phyloP scores from a whole-genome alignment of 2,888 invertebrate species.

The Drosophila pseudotakahashii region DNA sequence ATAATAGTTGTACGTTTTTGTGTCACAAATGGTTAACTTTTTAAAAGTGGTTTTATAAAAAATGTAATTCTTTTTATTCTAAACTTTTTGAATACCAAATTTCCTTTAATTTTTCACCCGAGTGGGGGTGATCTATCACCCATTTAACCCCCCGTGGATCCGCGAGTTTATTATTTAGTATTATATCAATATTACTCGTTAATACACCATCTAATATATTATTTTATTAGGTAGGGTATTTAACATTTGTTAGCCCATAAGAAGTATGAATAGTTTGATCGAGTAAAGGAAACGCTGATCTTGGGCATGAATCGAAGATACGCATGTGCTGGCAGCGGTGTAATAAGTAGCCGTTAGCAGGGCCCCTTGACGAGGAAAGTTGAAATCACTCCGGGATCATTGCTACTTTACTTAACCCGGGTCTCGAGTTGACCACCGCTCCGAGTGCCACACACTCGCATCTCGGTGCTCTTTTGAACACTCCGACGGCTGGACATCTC shows the following conservation, averaged over 20 bases:
- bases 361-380: conserved; percentile 41
- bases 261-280: not conserved
- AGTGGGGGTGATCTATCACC: too few relatives aligned
- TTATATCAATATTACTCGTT: too few relatives aligned
- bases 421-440: conserved; percentile 51
- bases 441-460: too few relatives aligned
- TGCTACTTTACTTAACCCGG: conserved; percentile 73
- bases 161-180: too few relatives aligned
- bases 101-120: too few relatives aligned
- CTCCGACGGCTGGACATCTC: conserved; percentile 60
- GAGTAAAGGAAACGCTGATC: conserved; percentile 6
- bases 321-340: conserved; percentile 24
- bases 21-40: too few relatives aligned
- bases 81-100: too few relatives aligned
- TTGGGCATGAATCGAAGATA: conserved; percentile 15
- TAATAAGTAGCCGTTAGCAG: conserved; percentile 56
- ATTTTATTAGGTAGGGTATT: too few relatives aligned
- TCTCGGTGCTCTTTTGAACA: conserved; percentile 67
- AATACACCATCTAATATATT: too few relatives aligned
- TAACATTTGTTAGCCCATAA: not conserved
- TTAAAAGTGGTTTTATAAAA: too few relatives aligned
- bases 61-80: too few relatives aligned
- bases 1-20: not conserved
- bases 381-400: conserved; percentile 61
- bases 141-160: too few relatives aligned